Evolutionary conservation across 1,140 invertebrate genomes (phyloP), one percentile per base, ranked within the genome.

Genomic region (Chlorops oryzae): DNA sequence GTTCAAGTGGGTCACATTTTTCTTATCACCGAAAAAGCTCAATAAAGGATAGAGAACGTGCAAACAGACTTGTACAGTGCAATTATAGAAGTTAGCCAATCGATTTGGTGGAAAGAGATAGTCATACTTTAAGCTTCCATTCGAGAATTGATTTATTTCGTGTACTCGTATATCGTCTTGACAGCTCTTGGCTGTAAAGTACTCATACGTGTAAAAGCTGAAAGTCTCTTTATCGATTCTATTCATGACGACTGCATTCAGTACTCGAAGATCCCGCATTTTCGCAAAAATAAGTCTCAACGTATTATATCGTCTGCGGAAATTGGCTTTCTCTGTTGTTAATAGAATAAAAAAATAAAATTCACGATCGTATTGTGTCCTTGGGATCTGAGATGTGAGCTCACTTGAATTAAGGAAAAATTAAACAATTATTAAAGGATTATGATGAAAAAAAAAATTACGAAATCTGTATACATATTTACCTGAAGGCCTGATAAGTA

Each of bases 281-380:
- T 34, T 40, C 4, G 37, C 10, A 9, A n/a, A 10, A 0, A 23
- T 15, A 9, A 17, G 10, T n/a, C 25, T 2, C 27, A 21, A 2
- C n/a, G 5, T 28, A 2, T 12, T n/a, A 5, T 5, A 17, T 4
- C n/a, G 13, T 17, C 39, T 37, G n/a, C n/a, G n/a, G n/a, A n/a
- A n/a, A n/a, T n/a, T n/a, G n/a, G n/a, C n/a, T n/a, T n/a, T n/a
- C n/a, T n/a, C n/a, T n/a, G n/a, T n/a, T 2, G 51, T 53, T 39
- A 53, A 39, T 6, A 53, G 17, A 25, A 53, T 45, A 41, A 53
- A 49, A 24, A 53, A 53, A 24, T 53, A 23, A 12, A 45, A 53
- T 15, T 24, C 17, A n/a, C 47, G 34, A 3, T 53, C 51, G 17
- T 49, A 25, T 21, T 17, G 5, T 2, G 51, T 45, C 22, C 12